Conservation (phyloP, 2,888 invertebrate genomes). For the Physocephala rufipes region DNA sequence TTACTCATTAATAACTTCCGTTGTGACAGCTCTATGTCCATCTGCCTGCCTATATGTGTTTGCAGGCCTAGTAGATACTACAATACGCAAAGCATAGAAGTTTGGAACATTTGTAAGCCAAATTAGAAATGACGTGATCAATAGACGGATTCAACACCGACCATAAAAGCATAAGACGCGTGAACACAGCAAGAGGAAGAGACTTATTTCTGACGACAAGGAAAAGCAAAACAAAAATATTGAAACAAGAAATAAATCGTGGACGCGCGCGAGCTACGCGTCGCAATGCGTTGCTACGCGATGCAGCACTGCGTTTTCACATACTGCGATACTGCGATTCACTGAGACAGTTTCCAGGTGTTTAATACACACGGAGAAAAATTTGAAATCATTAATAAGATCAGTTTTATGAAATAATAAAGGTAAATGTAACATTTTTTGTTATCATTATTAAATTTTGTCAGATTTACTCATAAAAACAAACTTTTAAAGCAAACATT, state of each 20-base stretch:
- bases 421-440: too few relatives aligned
- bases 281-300: neutral
- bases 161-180: constrained; percentile 39
- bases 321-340: neutral
- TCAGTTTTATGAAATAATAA: too few relatives aligned
- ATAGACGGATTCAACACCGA: constrained; percentile 52
- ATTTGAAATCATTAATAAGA: too few relatives aligned
- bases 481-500: too few relatives aligned
- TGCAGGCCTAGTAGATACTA: too few relatives aligned
- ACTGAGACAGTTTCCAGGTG: neutral
- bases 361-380: neutral
- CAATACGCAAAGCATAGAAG: constrained; percentile 46
- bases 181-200: neutral
- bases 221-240: neutral
- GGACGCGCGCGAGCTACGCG: neutral
- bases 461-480: too few relatives aligned
- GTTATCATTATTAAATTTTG: too few relatives aligned
- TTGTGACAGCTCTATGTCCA: too few relatives aligned
- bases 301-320: neutral
- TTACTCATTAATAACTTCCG: too few relatives aligned
- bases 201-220: neutral
- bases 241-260: neutral
- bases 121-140: constrained; percentile 53
- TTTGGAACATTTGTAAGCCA: constrained; percentile 51
- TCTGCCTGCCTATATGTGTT: too few relatives aligned